Conservation (phyloP, 2,888 invertebrate species). For the Lasioglossum malachurum region DNA sequence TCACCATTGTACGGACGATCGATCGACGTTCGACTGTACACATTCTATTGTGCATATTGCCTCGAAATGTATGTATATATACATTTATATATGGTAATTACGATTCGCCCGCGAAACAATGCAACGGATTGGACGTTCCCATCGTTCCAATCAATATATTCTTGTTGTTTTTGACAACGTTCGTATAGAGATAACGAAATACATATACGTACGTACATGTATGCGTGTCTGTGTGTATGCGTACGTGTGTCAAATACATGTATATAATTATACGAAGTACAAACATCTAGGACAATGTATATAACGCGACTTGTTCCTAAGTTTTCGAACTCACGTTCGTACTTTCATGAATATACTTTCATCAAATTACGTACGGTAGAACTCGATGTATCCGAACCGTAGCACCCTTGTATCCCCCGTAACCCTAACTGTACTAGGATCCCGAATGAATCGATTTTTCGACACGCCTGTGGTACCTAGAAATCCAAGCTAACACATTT, state of each 20-base stretch:
- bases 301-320: constrained; percentile 52
- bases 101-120: constrained; percentile 56
- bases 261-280: constrained; percentile 54
- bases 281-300: constrained; percentile 62
- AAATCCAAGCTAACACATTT: constrained; percentile 20
- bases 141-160: constrained; percentile 20
- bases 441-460: constrained; percentile 9
- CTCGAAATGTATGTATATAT: constrained; percentile 26
- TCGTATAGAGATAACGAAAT: constrained; percentile 54
- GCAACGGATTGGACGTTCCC: constrained; percentile 24
- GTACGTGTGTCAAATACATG: constrained; percentile 46
- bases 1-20: background rate
- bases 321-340: constrained; percentile 48
- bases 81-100: constrained; percentile 48
- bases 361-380: constrained; percentile 55
- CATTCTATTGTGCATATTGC: background rate
- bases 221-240: constrained; percentile 25
- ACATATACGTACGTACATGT: constrained; percentile 37
- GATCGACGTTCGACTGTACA: constrained; percentile 26
- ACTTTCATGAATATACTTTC: constrained; percentile 63
- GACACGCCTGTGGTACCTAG: background rate
- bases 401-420: constrained; percentile 15
- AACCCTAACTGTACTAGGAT: constrained; percentile 22
- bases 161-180: constrained; percentile 29
- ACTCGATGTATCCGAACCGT: constrained; percentile 54